A percentile compares a stretch with the other conserved stretches of the same genome.
These are phyloP conservation scores for Cygnus buccinator DNA, from an alignment of 2,113 vertebrate genomes.

Conservation along the genomic window DNA sequence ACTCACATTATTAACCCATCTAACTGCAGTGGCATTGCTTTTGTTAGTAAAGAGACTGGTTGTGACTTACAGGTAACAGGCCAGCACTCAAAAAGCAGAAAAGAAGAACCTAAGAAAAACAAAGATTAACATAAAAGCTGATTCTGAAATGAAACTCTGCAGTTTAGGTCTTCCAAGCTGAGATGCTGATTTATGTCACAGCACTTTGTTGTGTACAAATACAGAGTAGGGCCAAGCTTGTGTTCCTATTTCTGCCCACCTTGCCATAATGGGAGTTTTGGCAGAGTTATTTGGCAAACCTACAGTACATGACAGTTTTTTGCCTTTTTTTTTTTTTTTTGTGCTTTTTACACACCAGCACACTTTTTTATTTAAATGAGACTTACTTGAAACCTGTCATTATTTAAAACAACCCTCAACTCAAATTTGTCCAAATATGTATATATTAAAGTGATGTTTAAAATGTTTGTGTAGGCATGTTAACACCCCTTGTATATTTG, in stretches of 20 bases:
- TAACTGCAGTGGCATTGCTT: not conserved
- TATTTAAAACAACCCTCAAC: not conserved
- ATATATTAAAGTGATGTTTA: not conserved
- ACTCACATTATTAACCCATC: not conserved
- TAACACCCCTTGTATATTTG: not conserved
- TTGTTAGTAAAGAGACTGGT: not conserved
- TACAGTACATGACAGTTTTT: not conserved
- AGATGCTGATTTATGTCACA: not conserved
- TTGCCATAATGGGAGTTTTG: not conserved
- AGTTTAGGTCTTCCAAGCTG: not conserved
- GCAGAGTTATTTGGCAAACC: not conserved
- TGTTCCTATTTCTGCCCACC: not conserved
- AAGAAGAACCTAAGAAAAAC: not conserved
- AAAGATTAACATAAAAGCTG: not conserved
- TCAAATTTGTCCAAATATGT: not conserved
- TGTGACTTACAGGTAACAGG: not conserved
- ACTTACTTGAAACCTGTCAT: not conserved
- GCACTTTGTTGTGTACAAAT: not conserved
- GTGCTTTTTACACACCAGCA: not conserved
- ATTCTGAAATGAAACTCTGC: not conserved
- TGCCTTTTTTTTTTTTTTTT: not conserved
- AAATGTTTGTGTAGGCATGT: conserved; percentile 16
- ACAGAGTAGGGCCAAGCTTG: not conserved
- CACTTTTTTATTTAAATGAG: not conserved
- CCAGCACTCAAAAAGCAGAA: not conserved